A percentile compares a stretch with the other conserved stretches of the same genome.
These are phyloP conservation scores for Physocephala rufipes DNA, from an alignment of 2,888 invertebrate genomes.

Conservation along the genomic window DNA sequence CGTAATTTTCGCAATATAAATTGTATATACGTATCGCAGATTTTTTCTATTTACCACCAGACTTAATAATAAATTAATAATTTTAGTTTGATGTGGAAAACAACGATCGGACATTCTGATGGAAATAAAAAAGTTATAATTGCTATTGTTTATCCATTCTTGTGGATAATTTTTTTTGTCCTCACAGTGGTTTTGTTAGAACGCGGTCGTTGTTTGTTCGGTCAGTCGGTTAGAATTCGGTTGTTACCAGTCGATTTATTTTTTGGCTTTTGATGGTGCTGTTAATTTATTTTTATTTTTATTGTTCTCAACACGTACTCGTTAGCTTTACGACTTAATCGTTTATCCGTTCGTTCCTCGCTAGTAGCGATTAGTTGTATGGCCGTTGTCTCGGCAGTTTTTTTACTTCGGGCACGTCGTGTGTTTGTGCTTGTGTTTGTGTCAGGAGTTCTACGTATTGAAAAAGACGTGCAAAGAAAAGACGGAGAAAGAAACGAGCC, in stretches of 20 bases:
- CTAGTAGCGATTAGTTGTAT: constrained; percentile 21
- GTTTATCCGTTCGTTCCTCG: constrained; percentile 39
- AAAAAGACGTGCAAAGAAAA: constrained; percentile 49
- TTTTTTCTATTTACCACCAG: background rate
- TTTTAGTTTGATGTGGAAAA: too few species aligned
- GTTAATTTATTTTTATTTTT: constrained; percentile 31
- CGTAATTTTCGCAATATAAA: constrained; percentile 36
- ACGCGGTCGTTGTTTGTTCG: constrained; percentile 42
- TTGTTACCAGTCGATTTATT: constrained; percentile 40
- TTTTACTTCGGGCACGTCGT: constrained; percentile 29
- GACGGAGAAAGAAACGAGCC: constrained; percentile 43
- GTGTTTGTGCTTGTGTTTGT: constrained; percentile 45
- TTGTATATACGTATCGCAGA: background rate
- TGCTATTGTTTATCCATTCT: constrained; percentile 61
- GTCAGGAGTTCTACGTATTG: constrained; percentile 59
- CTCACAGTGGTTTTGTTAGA: constrained; percentile 43
- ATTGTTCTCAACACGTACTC: constrained; percentile 32
- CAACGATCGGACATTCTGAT: background rate
- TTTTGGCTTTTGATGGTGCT: constrained; percentile 37
- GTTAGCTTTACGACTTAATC: constrained; percentile 32
- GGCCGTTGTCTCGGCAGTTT: constrained; percentile 23
- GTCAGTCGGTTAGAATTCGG: constrained; percentile 44
- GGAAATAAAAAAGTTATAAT: constrained; percentile 53
- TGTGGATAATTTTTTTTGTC: constrained; percentile 57
- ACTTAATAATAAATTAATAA: too few species aligned